A percentile compares a stretch with the other conserved stretches of the same genome.
These are phyloP conservation scores for Ceuthmochares aereus DNA, from an alignment of 2,113 vertebrate species.

Conservation along the genomic window DNA sequence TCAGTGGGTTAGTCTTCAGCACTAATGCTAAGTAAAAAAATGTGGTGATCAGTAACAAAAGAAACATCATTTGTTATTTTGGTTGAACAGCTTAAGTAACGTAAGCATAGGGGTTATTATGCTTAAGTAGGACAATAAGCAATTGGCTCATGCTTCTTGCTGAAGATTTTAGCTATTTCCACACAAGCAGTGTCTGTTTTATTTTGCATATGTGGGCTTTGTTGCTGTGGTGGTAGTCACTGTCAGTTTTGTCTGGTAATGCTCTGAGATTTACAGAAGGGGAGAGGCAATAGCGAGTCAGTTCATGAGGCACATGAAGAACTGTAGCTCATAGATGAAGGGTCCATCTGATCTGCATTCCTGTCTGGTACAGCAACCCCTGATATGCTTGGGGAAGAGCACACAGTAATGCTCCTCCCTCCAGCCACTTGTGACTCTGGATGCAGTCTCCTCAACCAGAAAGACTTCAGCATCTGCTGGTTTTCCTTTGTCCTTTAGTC, in stretches of 20 bases:
- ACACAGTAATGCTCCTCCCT: background rate
- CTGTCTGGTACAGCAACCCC: background rate
- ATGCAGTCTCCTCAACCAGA: background rate
- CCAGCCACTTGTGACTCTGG: background rate
- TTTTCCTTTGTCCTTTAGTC: background rate
- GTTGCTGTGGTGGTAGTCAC: accelerated
- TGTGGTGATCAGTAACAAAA: background rate
- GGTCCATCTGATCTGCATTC: background rate
- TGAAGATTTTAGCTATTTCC: background rate
- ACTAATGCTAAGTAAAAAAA: background rate
- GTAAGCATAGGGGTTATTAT: background rate
- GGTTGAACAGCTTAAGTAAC: background rate
- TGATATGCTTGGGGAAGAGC: background rate
- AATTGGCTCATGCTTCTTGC: background rate
- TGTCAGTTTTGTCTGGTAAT: background rate
- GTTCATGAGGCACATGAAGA: background rate
- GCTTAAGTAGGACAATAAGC: background rate
- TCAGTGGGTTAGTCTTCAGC: background rate
- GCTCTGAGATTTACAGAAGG: background rate
- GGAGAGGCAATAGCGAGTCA: background rate
- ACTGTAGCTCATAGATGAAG: background rate
- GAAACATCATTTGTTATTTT: background rate
- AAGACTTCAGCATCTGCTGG: background rate
- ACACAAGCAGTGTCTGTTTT: background rate
- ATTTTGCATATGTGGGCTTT: background rate